Evolutionary conservation across 2,888 invertebrate species (phyloP).

Genomic region (Priocnemis perturbator): DNA sequence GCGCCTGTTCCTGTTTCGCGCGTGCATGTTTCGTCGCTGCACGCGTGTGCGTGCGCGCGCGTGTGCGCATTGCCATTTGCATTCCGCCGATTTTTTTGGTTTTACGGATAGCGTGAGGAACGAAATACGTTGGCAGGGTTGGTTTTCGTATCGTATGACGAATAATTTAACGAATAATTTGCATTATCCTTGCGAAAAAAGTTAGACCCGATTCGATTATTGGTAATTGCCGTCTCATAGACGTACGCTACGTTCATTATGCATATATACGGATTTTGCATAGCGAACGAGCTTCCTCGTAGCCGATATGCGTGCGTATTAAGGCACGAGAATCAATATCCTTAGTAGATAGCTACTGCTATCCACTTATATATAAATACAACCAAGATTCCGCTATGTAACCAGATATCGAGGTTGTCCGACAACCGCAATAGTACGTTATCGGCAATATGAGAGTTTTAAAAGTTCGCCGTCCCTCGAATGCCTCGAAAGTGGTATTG

Average conservation of each 20-base stretch:
- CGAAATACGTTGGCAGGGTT: too few relatives aligned
- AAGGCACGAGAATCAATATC: slow-evolving; percentile 42
- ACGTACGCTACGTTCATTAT: slow-evolving; percentile 23
- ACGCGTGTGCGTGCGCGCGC: background rate
- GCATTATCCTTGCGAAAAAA: slow-evolving; percentile 24
- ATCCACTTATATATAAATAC: slow-evolving; percentile 34
- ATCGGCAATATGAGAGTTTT: slow-evolving; percentile 32
- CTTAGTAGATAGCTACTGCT: slow-evolving; percentile 32
- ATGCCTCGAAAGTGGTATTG: slow-evolving; percentile 29
- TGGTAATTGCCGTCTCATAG: slow-evolving; percentile 10
- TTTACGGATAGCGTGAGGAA: too few relatives aligned
- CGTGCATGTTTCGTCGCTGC: background rate
- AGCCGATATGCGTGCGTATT: slow-evolving; percentile 23
- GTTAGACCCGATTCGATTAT: background rate
- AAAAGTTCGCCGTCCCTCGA: slow-evolving; percentile 30
- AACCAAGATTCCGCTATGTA: slow-evolving; percentile 46
- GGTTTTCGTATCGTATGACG: background rate
- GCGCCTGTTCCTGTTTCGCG: background rate
- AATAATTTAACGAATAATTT: slow-evolving; percentile 24
- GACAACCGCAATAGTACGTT: slow-evolving; percentile 44
- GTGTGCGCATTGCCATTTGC: background rate
- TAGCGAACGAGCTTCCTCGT: slow-evolving; percentile 9
- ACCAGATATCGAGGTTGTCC: slow-evolving; percentile 44
- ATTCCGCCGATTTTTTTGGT: background rate
- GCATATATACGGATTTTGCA: slow-evolving; percentile 22